Conservation (phyloP, 2,113 vertebrate genomes). For the Eretmochelys imbricata region DNA sequence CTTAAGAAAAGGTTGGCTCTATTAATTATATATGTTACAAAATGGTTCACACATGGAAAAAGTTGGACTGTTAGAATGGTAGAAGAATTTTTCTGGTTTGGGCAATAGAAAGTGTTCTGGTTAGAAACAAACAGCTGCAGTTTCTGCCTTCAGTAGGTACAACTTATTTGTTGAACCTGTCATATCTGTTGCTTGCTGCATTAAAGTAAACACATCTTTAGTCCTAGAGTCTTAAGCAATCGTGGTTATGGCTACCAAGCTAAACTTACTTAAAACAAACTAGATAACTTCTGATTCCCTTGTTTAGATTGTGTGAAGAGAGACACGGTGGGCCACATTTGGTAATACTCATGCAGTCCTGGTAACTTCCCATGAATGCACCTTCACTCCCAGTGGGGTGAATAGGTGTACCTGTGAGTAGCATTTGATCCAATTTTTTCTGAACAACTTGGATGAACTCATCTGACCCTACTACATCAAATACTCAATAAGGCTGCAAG, state of each 20-base stretch:
- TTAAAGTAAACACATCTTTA: not conserved
- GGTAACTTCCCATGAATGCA: rapidly evolving
- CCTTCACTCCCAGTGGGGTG: rapidly evolving
- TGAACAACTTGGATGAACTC: not conserved
- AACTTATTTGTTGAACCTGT: not conserved
- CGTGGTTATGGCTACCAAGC: not conserved
- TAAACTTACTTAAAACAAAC: not conserved
- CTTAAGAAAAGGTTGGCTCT: not conserved
- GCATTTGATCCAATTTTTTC: not conserved
- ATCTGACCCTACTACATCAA: not conserved
- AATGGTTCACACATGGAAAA: not conserved
- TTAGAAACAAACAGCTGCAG: not conserved
- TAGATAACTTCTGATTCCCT: not conserved
- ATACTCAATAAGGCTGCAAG: not conserved
- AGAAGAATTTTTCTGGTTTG: not conserved
- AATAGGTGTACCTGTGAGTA: not conserved
- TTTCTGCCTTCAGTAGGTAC: not conserved
- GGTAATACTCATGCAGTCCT: not conserved
- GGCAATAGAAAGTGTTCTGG: not conserved
- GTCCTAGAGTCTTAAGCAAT: not conserved
- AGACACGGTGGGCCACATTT: not conserved
- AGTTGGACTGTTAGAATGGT: not conserved
- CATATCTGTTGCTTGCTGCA: not conserved
- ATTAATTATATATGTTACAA: not conserved
- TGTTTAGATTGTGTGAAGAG: not conserved